Percentiles rank a stretch among this genome's conserved stretches.
Evolutionary conservation across 1,140 invertebrate genomes (phyloP).

Genomic region (Planococcus citri): DNA sequence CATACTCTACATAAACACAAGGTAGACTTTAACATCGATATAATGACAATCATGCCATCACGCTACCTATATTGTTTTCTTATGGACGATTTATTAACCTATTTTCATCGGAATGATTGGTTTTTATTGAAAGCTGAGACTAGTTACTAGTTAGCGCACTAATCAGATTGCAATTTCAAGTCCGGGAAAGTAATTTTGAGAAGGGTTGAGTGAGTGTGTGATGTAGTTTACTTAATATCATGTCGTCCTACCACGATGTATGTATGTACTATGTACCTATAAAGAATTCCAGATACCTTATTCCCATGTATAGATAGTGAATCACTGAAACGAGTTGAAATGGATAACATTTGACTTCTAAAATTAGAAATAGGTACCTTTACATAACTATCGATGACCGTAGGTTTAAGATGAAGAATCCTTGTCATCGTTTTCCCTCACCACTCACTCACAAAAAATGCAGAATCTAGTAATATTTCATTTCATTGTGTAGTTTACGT

Average conservation of each 20-base stretch:
- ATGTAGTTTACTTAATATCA: too few relatives aligned
- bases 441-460: too few relatives aligned
- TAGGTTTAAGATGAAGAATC: background rate
- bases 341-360: background rate
- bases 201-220: background rate
- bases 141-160: background rate
- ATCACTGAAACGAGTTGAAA: conserved; percentile 1
- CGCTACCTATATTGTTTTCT: background rate
- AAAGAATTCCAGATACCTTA: too few relatives aligned
- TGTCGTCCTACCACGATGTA: too few relatives aligned
- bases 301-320: background rate
- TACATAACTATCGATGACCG: background rate
- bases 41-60: background rate
- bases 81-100: conserved; percentile 7
- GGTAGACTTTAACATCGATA: background rate
- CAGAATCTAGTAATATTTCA: background rate
- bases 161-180: background rate
- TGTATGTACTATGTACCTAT: too few relatives aligned
- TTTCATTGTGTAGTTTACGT: too few relatives aligned
- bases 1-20: background rate
- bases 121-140: background rate
- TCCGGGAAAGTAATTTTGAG: background rate
- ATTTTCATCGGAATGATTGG: background rate
- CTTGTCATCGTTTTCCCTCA: background rate
- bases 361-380: background rate